Percentiles rank a stretch among this genome's conserved stretches.
Conservation (phyloP, 2,113 vertebrate species). For the Terrapene triunguis region DNA sequence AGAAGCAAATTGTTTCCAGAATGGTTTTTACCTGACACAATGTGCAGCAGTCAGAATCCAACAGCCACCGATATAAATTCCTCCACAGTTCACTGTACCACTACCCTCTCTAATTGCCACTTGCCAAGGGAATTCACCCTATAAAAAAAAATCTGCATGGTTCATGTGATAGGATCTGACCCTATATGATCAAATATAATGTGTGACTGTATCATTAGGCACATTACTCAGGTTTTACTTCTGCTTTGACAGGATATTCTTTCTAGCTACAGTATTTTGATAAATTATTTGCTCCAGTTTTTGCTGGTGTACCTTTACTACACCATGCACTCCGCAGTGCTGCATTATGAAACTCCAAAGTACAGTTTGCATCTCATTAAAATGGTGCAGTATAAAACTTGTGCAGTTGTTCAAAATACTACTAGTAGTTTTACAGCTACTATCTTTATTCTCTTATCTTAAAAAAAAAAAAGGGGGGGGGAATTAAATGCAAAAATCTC, state of each 20-base stretch:
- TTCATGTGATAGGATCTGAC: background rate
- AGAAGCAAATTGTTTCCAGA: background rate
- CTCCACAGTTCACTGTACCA: slow-evolving; percentile 85
- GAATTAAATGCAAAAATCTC: background rate
- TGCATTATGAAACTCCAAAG: background rate
- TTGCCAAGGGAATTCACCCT: slow-evolving; percentile 97
- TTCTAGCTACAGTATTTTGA: background rate
- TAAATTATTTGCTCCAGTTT: background rate
- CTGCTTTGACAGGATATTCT: background rate
- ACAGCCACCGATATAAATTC: slow-evolving; percentile 92
- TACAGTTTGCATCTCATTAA: background rate
- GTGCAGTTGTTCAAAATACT: slow-evolving; percentile 1
- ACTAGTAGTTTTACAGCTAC: background rate
- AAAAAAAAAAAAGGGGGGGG: background rate
- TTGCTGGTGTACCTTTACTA: background rate
- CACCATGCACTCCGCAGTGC: background rate
- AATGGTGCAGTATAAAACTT: background rate
- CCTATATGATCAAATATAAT: background rate
- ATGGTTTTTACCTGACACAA: slow-evolving; percentile 88
- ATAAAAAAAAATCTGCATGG: slow-evolving; percentile 29
- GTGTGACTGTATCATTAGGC: background rate
- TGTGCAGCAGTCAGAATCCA: slow-evolving; percentile 96
- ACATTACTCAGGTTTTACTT: background rate
- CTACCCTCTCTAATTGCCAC: slow-evolving; percentile 84
- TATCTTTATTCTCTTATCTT: background rate